phyloP scores from a whole-genome alignment of 35 echinoderm and acorn worm genomes.

The Lytechinus variegatus region DNA sequence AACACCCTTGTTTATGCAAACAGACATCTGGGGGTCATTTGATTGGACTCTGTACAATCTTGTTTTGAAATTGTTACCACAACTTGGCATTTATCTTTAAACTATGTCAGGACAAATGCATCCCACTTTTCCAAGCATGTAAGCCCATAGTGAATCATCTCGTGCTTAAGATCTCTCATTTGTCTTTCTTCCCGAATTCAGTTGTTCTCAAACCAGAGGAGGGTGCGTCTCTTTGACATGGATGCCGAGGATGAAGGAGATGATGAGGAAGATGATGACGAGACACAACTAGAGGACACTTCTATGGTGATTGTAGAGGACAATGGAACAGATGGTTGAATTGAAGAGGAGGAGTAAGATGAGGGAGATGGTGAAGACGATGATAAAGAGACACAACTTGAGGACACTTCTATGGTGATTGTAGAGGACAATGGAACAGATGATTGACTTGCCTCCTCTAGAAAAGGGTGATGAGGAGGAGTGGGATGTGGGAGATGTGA shows the following conservation, averaged over 20 bases:
- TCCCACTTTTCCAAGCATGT: too few relatives aligned
- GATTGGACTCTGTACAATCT: too few relatives aligned
- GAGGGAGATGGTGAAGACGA: constrained; percentile 76
- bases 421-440: not conserved
- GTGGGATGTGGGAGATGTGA: constrained; percentile 48
- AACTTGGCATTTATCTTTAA: too few relatives aligned
- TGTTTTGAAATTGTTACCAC: too few relatives aligned
- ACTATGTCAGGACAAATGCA: too few relatives aligned
- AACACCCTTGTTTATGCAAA: too few relatives aligned
- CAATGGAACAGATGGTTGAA: not conserved
- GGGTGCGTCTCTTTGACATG: constrained; percentile 97
- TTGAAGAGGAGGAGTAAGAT: constrained; percentile 99
- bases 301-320: not conserved
- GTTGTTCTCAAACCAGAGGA: constrained; percentile 86
- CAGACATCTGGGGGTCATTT: too few relatives aligned
- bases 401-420: not conserved
- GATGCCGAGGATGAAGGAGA: constrained; percentile 95
- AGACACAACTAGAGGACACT: not conserved
- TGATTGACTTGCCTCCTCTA: constrained; percentile 14
- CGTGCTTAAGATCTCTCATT: too few relatives aligned
- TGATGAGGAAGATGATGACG: constrained; percentile 60
- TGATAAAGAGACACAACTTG: not conserved
- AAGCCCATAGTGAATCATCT: too few relatives aligned
- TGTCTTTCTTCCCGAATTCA: constrained; percentile 4
- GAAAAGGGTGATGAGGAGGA: too few relatives aligned